Base-by-base conservation (phyloP, 2,113 vertebrate species). In the Barbus barbus region DNA sequence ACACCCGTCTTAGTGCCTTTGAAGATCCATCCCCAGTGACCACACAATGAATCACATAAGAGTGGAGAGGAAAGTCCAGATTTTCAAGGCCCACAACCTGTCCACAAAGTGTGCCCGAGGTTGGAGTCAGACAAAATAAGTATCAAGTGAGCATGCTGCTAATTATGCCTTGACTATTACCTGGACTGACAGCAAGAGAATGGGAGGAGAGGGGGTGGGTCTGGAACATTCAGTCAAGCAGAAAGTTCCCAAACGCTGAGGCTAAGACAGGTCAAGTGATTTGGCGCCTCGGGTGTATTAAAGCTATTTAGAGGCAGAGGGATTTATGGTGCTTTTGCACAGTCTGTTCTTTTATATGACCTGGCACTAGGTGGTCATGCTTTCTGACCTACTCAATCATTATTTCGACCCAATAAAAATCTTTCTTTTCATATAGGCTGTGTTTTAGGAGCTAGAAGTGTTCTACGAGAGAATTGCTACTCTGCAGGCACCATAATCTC, bases 231-330 rank as follows among this genome's bases (percentile, higher is more conserved):
- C 93, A 94, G 93, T 92, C 90, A 93, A 94, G 93, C 95, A 94
- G 93, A 95, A 95, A 93, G 92, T 87, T 91, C 85, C 92, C 91
- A 85, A 89, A 90, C 67, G 84, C 91, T 72, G 86, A 88, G 94
- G 94, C 94, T 93, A 94, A 94, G 92, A 87, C 87, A 91, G 95
- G 96, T 96, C 95, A 96, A 96, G 94, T 94, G 95, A 94, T 93
- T 94, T 92, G 96, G 96, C 95, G 95, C 96, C 95, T 95, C 71
- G 41, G 82, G 95, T 92, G 94, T 92, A 95, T 95, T 94, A 93
- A 94, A 95, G 93, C 94, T 92, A 87, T 95, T 95, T 94, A 93
- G 94, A 85, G 89, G 79, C 93, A 92, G 89, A 92, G 91, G 91
- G 93, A 92, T 95, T 94, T 93, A 90, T 81, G 83, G 90, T 81